Evolutionary conservation across 2,797 vertebrate species (phyloP).

Genomic region (Tadarida brasiliensis): DNA sequence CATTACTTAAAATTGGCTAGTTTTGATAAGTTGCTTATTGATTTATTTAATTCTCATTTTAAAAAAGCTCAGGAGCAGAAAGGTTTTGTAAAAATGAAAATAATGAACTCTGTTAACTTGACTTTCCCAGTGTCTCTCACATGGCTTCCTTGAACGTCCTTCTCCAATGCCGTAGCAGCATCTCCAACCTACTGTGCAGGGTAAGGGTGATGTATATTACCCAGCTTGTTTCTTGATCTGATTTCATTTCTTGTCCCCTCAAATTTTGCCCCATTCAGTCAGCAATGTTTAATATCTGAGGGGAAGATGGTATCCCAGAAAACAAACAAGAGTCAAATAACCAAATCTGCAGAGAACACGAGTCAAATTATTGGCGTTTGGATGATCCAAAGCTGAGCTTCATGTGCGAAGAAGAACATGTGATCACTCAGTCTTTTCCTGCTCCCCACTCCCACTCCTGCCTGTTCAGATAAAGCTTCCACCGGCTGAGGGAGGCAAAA

Average conservation of each 20-base stretch:
- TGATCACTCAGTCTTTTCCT: neutral
- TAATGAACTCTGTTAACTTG: neutral
- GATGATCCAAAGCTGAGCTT: neutral
- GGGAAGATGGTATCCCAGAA: neutral
- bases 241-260: neutral
- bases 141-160: neutral
- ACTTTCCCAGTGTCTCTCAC: neutral
- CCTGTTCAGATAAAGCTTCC: neutral
- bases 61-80: neutral
- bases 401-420: neutral
- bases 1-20: neutral
- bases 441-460: neutral
- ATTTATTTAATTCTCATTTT: constrained; percentile 18
- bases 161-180: neutral
- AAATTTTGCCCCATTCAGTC: neutral
- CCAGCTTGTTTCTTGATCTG: neutral
- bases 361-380: neutral
- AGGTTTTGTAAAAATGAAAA: neutral
- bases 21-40: neutral
- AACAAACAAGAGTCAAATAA: neutral
- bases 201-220: neutral
- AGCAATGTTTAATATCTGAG: neutral
- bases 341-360: neutral
- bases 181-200: neutral
- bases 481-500: neutral